Evolutionary conservation across 2,113 vertebrate species (phyloP).

Genomic region (Paradisaea rubra): DNA sequence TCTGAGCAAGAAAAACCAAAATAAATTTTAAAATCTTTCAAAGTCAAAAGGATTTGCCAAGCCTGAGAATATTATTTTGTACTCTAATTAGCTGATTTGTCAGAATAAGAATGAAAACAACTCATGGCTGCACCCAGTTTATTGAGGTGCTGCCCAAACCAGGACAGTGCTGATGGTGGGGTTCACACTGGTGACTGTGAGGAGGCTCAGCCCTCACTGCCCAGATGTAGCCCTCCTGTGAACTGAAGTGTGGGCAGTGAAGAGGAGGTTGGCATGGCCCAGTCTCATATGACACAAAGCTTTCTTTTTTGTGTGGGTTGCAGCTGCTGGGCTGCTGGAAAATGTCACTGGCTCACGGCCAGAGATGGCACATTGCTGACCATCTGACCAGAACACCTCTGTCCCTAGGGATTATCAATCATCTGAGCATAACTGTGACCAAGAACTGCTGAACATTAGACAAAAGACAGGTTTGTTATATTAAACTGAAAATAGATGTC

Average conservation of each 20-base stretch:
- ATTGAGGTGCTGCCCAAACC: neutral
- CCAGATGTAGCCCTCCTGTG: neutral
- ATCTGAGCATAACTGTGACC: neutral
- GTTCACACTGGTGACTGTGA: neutral
- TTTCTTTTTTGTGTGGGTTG: neutral
- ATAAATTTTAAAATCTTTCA: neutral
- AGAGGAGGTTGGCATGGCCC: neutral
- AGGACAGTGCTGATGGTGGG: neutral
- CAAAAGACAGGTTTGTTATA: neutral
- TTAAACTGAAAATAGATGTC: neutral
- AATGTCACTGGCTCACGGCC: neutral
- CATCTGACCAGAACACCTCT: neutral
- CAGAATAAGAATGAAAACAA: neutral
- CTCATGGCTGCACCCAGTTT: neutral
- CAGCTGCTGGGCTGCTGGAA: neutral
- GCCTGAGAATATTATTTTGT: neutral
- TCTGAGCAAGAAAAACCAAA: neutral
- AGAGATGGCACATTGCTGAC: neutral
- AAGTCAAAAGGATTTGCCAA: conserved; percentile 7
- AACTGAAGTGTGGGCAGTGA: neutral
- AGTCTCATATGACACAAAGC: neutral
- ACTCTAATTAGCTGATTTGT: neutral
- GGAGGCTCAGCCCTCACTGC: neutral
- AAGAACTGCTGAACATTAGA: neutral
- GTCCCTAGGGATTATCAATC: neutral